Conservation (phyloP, 2,113 vertebrate species). For the Sarotherodon lohbergeri region DNA sequence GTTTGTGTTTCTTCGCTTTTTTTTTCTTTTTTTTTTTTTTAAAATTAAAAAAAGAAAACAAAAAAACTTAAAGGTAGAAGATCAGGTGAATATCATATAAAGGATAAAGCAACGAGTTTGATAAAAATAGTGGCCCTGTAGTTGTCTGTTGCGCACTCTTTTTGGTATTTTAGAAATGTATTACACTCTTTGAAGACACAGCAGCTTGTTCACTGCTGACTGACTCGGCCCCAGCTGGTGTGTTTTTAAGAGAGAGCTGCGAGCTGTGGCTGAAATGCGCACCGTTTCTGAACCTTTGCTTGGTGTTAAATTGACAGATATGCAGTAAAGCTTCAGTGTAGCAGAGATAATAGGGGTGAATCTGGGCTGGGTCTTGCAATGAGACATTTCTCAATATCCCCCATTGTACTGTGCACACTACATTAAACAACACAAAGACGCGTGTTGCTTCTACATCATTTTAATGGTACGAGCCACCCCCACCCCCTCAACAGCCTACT, state of each 20-base stretch:
- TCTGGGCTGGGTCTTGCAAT: neutral
- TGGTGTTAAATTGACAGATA: neutral
- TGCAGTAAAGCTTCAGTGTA: neutral
- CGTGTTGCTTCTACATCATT: conserved; percentile 1
- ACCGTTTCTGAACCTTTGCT: neutral
- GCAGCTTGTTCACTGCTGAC: neutral
- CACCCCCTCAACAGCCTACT: neutral
- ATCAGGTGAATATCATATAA: neutral
- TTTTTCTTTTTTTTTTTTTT: neutral
- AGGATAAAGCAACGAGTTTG: neutral
- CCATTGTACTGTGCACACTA: neutral
- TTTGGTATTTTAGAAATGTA: neutral
- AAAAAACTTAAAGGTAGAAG: neutral
- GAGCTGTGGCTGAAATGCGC: neutral
- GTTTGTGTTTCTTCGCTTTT: no score
- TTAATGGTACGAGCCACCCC: neutral
- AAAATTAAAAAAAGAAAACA: neutral
- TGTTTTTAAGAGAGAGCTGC: neutral
- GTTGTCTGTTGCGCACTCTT: neutral
- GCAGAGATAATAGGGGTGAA: neutral
- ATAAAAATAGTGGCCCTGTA: neutral
- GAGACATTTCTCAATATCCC: neutral
- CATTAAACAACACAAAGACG: conserved; percentile 24
- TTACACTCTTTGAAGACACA: neutral
- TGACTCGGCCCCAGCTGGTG: neutral